Conservation (phyloP, 2,797 vertebrate species). For the Harpagifer antarcticus region DNA sequence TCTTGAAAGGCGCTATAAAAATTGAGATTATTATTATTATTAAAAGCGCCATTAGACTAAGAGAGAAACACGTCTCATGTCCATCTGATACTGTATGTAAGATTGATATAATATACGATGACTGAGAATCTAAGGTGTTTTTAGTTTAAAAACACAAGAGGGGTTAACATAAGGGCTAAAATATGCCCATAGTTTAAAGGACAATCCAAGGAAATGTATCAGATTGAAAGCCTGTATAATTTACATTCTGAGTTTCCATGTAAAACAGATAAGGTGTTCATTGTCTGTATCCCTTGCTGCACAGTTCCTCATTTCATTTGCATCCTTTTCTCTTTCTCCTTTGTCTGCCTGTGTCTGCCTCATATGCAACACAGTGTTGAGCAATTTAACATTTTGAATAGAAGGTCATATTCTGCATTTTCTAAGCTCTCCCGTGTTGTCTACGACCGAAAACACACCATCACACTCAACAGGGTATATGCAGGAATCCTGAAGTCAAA, state of each 20-base stretch:
- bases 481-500: too few species aligned
- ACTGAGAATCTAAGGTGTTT: background rate
- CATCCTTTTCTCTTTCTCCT: constrained; percentile 3
- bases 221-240: background rate
- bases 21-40: too few species aligned
- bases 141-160: background rate
- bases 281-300: constrained; percentile 28
- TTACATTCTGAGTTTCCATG: constrained; percentile 14
- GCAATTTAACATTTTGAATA: constrained; percentile 5
- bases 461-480: background rate
- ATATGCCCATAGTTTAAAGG: background rate
- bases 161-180: background rate
- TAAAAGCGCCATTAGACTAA: too few species aligned
- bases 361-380: background rate
- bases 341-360: constrained; percentile 10
- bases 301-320: constrained; percentile 48
- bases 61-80: background rate
- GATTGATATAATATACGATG: background rate
- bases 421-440: background rate
- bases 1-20: too few species aligned
- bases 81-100: background rate
- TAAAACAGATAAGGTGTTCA: constrained; percentile 28
- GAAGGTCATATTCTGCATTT: background rate
- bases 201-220: constrained; percentile 5
- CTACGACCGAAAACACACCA: background rate